A percentile compares a stretch with the other conserved stretches of the same genome.
These are phyloP conservation scores for Agrochola macilenta DNA, from an alignment of 2,888 invertebrate species.

Conservation along the genomic window DNA sequence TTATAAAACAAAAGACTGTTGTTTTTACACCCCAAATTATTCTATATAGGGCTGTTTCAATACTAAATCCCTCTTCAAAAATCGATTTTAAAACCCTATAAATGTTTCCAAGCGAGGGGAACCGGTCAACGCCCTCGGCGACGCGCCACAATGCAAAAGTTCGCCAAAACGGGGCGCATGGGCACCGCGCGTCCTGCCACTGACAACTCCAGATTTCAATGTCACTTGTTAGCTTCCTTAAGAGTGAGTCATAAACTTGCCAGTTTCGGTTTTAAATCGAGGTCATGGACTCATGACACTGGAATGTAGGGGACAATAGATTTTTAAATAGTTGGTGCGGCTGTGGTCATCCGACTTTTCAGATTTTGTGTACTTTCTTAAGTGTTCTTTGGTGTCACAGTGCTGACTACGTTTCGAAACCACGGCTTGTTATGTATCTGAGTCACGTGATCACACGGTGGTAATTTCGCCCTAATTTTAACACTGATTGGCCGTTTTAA, in stretches of 20 bases:
- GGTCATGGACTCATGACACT: conserved; percentile 40
- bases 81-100: conserved; percentile 88
- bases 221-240: conserved; percentile 68
- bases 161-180: conserved; percentile 80
- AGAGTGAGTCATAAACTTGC: conserved; percentile 66
- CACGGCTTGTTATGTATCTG: conserved; percentile 10
- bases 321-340: conserved; percentile 23
- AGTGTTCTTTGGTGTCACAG: too few relatives aligned
- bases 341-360: background rate
- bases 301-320: conserved; percentile 52
- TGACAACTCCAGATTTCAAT: conserved; percentile 71
- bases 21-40: conserved; percentile 27
- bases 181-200: conserved; percentile 67
- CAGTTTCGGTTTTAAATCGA: conserved; percentile 52
- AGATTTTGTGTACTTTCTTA: background rate
- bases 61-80: conserved; percentile 47
- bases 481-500: conserved; percentile 43
- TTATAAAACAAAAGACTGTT: background rate
- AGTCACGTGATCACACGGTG: conserved; percentile 32
- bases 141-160: conserved; percentile 77
- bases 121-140: conserved; percentile 83
- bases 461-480: conserved; percentile 54
- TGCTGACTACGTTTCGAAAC: conserved; percentile 32
- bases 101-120: conserved; percentile 77
- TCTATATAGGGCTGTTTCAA: conserved; percentile 20